These are phyloP conservation scores for Ridgeia piscesae DNA, from an alignment of 1,140 invertebrate species.

Conservation along the genomic window DNA sequence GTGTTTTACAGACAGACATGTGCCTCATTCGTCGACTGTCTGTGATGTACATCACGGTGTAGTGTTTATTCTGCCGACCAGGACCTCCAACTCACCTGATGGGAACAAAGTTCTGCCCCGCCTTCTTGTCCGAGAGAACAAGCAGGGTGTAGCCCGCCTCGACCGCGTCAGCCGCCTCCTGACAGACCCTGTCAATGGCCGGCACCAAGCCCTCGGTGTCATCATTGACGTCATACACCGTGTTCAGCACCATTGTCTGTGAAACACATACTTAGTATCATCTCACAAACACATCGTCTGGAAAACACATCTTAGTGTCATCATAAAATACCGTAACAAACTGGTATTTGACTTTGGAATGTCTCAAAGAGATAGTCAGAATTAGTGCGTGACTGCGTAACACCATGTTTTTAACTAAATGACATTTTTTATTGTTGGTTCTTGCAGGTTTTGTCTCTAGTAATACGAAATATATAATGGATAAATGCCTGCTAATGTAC, in stretches of 20 bases:
- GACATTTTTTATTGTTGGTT: too few relatives aligned
- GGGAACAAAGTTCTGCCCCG: constrained; percentile 64
- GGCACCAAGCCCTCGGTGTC: constrained; percentile 75
- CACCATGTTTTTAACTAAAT: too few relatives aligned
- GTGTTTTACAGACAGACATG: too few relatives aligned
- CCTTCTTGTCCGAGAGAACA: constrained; percentile 82
- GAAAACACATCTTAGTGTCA: too few relatives aligned
- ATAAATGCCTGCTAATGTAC: too few relatives aligned
- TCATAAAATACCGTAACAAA: too few relatives aligned
- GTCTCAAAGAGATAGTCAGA: too few relatives aligned
- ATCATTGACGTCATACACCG: constrained; percentile 74
- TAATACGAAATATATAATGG: too few relatives aligned
- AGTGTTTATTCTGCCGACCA: background rate
- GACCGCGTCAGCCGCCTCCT: constrained; percentile 81
- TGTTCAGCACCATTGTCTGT: constrained; percentile 83
- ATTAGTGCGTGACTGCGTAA: too few relatives aligned
- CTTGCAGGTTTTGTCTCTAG: too few relatives aligned
- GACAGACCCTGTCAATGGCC: constrained; percentile 77
- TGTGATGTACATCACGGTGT: constrained; percentile 8
- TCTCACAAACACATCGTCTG: background rate
- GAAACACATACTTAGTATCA: constrained; percentile 26
- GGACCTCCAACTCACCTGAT: constrained; percentile 47
- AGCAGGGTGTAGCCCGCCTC: constrained; percentile 80
- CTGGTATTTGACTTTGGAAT: too few relatives aligned
- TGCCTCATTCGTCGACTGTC: background rate